Base-by-base conservation (phyloP, 2,888 invertebrate species). In the Dendrolimus houi region DNA sequence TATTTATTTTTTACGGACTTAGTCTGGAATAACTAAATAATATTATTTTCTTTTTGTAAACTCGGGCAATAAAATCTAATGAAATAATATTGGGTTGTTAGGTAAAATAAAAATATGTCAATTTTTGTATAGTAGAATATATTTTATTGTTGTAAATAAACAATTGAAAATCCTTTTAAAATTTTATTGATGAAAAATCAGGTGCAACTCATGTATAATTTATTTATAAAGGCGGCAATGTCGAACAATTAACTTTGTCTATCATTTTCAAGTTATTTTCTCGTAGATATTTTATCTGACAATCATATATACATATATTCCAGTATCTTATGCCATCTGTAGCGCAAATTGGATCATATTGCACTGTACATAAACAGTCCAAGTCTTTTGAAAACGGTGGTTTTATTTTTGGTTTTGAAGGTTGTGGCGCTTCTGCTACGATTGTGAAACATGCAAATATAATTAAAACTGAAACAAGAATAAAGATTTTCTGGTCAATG, bases 341-440 rank as follows among this genome's bases (percentile, higher is more conserved):
- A 2, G 63, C 76, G 56, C 81, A 81, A 0, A 76, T 63, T 0
- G 81, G 81, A 54, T 74, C 61, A 56, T 82, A 81, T 52, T 81
- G 65, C 0, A 58, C 8, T 0, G 81, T 78, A 59, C 80, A 83
- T 0, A 1, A 1, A 56, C 79, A 79, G 6, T 67, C 58, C 9
- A 58, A 1, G 54, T 64, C 65, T 0, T 58, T 61, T 76, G 74
- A 79, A 0, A 8, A 7, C 0, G 66, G 59, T 7, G 55, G 10
- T 14, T 59, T 54, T 13, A 56, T 53, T 2, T 60, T 58, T 1
- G 55, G 55, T 7, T 58, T 52, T 1, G 64, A 53, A 8, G 55
- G 52, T 9, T 47, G 47, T 47, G 9, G 47, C 9, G 47, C 12
- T 47, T 2, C 47, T 47, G 47, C 12, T 12, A 9, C 12, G 12